Percentiles rank a stretch among this genome's conserved stretches.
Conservation (phyloP, 53 echinoderm and acorn worm species). For the Holothuria scabra region DNA sequence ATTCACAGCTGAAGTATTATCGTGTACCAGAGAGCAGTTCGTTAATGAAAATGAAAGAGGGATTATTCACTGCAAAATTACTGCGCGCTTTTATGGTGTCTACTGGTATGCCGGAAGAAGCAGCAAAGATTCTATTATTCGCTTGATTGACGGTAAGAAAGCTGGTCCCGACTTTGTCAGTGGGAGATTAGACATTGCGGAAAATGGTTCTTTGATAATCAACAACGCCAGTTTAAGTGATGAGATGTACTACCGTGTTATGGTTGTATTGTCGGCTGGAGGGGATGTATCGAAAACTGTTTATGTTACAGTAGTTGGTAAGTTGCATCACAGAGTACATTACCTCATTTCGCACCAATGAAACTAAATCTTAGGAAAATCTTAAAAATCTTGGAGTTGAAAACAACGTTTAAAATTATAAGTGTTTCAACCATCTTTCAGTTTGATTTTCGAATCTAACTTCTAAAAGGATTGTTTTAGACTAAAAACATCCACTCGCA, state of each 20-base stretch:
- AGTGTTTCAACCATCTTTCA: no score
- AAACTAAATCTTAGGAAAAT: no score
- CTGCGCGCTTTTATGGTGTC: background rate
- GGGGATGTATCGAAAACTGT: background rate
- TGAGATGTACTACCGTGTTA: background rate
- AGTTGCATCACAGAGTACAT: background rate
- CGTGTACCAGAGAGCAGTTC: no score
- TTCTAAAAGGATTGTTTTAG: no score
- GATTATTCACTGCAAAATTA: background rate
- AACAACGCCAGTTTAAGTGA: background rate
- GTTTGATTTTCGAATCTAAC: no score
- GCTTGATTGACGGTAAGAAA: background rate
- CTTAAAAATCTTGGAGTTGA: no score
- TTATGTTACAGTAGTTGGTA: background rate
- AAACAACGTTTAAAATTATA: no score
- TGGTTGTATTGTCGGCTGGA: background rate
- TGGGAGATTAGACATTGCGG: background rate
- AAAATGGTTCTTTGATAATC: constrained; percentile 9
- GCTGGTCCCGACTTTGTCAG: background rate
- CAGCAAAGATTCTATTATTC: background rate
- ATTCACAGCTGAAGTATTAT: no score
- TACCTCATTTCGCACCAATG: no score
- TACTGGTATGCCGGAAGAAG: constrained; percentile 7
- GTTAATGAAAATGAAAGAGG: no score
- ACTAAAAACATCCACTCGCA: no score